These are phyloP conservation scores for Lasioglossum oenotherae DNA, from an alignment of 2,888 invertebrate species.

Conservation along the genomic window DNA sequence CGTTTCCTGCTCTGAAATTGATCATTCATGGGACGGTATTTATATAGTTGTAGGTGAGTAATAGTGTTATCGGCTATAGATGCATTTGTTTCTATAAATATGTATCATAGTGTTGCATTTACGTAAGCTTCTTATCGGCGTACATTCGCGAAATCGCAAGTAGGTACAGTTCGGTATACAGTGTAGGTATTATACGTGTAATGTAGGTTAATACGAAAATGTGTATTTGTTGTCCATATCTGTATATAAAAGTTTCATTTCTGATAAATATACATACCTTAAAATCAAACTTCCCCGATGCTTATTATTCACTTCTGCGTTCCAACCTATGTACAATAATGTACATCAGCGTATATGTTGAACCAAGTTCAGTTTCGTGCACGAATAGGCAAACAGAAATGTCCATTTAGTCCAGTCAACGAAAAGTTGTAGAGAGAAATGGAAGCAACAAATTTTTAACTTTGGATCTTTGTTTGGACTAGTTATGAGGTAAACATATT, in stretches of 20 bases:
- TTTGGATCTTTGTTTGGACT: no score
- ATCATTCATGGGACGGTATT: not conserved
- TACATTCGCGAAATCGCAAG: slow-evolving; percentile 19
- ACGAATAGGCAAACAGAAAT: no score
- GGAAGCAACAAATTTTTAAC: no score
- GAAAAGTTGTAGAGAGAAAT: no score
- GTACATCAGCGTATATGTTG: no score
- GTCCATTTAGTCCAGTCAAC: no score
- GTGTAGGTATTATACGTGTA: slow-evolving; percentile 22
- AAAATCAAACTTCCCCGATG: slow-evolving; percentile 16
- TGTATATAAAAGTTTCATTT: slow-evolving; percentile 72
- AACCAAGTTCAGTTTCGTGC: no score
- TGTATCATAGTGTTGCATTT: slow-evolving; percentile 72
- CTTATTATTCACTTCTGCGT: not conserved
- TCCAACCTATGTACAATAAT: not conserved
- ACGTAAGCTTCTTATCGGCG: slow-evolving; percentile 38
- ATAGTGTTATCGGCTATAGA: slow-evolving; percentile 24
- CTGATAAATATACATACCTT: slow-evolving; percentile 73
- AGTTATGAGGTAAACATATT: no score
- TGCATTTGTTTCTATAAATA: slow-evolving; percentile 71
- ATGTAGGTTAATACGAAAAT: slow-evolving; percentile 54
- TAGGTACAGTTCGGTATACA: slow-evolving; percentile 8
- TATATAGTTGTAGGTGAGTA: slow-evolving; percentile 9
- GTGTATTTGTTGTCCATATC: slow-evolving; percentile 62
- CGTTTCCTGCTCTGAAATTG: not conserved